phyloP scores from a whole-genome alignment of 2,797 vertebrate genomes.

The Mormyrops boulengeri region DNA sequence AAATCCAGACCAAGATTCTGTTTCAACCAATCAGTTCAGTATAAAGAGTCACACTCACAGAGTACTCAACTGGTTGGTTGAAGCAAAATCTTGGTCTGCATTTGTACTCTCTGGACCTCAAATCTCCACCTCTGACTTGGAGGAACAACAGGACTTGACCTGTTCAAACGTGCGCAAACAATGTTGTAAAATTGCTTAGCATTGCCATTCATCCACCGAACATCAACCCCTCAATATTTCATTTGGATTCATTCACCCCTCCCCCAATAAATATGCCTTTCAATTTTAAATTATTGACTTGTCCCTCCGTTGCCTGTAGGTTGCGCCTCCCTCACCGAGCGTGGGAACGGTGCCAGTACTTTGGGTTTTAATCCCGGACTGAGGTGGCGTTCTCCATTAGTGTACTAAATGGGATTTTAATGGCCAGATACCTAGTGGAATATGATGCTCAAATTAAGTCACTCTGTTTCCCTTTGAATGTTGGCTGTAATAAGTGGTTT shows the following conservation, averaged over 20 bases:
- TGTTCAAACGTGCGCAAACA: neutral
- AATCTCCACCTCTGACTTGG: neutral
- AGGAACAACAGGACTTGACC: neutral
- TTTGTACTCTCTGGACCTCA: neutral
- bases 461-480: neutral
- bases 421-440: neutral
- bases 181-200: neutral
- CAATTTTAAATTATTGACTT: neutral
- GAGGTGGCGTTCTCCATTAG: neutral
- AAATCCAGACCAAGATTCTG: neutral
- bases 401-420: conserved; percentile 3
- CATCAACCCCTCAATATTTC: neutral
- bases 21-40: neutral
- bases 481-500: conserved; percentile 7
- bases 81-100: neutral
- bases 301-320: neutral
- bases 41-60: neutral
- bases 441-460: neutral
- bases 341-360: neutral
- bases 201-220: neutral
- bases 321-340: neutral
- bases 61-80: neutral
- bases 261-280: neutral
- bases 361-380: neutral
- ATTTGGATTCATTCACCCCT: neutral